Evolutionary conservation across 1,140 invertebrate genomes (phyloP).

Genomic region (Episyrphus balteatus): DNA sequence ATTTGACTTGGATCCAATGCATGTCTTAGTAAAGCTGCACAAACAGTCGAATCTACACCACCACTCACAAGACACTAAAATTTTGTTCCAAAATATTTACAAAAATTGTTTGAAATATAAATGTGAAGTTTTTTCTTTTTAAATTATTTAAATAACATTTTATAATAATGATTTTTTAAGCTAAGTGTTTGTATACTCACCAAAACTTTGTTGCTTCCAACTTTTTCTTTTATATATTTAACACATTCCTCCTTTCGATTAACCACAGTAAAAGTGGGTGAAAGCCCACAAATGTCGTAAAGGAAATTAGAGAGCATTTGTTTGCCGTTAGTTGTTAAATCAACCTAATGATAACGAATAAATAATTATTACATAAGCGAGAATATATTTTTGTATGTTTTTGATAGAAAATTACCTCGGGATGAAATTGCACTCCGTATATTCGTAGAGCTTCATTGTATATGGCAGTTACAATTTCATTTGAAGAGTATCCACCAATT

Average conservation of each 20-base stretch:
- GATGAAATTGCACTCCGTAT: conserved; percentile 98
- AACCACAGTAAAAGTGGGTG: conserved; percentile 79
- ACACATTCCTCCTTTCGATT: conserved; percentile 86
- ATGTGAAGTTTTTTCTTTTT: no score
- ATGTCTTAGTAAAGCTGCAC: conserved; percentile 85
- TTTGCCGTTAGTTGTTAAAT: conserved; percentile 85
- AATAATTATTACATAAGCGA: conserved; percentile 1
- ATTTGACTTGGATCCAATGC: conserved; percentile 84
- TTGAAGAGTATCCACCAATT: conserved; percentile 70
- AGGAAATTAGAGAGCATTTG: conserved; percentile 92
- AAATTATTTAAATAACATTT: conserved; percentile 1
- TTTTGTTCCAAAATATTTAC: conserved; percentile 2
- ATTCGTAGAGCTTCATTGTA: conserved; percentile 82
- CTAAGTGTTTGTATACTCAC: conserved; percentile 51
- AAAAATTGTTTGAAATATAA: no score
- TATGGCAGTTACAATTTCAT: conserved; percentile 75
- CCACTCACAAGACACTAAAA: conserved; percentile 83
- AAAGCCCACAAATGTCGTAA: conserved; percentile 77
- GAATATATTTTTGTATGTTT: conserved; percentile 3
- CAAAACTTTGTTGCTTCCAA: conserved; percentile 87
- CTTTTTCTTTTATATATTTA: conserved; percentile 81
- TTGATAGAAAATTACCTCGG: conserved; percentile 46
- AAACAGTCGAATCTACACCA: conserved; percentile 97
- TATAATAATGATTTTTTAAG: neutral
- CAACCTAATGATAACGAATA: conserved; percentile 47